These are phyloP conservation scores for Euura saliciscinereae DNA, from an alignment of 1,140 invertebrate species.

Conservation along the genomic window DNA sequence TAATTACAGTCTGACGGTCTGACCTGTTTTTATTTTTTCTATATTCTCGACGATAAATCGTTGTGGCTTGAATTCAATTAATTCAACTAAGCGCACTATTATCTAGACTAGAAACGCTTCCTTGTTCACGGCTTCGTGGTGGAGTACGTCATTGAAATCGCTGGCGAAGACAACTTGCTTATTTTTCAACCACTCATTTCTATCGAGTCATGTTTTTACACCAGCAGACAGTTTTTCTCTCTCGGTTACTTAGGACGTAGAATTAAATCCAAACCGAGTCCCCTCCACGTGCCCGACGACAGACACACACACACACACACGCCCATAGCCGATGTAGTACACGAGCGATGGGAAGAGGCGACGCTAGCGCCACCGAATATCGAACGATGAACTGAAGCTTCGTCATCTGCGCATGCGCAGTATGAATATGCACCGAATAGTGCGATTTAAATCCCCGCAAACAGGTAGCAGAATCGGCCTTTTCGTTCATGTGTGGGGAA, in stretches of 20 bases:
- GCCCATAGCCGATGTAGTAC: too few relatives aligned
- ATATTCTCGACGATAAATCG: not conserved
- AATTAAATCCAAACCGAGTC: not conserved
- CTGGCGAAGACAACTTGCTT: slow-evolving; percentile 10
- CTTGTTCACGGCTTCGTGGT: not conserved
- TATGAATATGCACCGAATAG: too few relatives aligned
- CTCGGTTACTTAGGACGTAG: not conserved
- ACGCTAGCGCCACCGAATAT: too few relatives aligned
- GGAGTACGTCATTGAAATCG: not conserved
- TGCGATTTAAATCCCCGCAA: too few relatives aligned
- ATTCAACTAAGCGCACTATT: not conserved
- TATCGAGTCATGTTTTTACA: slow-evolving; percentile 31
- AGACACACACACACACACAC: too few relatives aligned
- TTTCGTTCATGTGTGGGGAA: too few relatives aligned
- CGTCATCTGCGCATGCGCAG: too few relatives aligned
- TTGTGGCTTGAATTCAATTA: not conserved
- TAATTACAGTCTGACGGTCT: not conserved
- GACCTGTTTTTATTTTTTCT: not conserved
- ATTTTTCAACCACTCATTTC: slow-evolving; percentile 28
- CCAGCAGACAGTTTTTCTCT: slow-evolving; percentile 4
- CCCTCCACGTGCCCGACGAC: not conserved
- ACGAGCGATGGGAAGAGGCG: too few relatives aligned
- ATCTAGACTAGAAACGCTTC: too few relatives aligned
- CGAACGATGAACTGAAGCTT: too few relatives aligned
- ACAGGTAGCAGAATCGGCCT: too few relatives aligned